Conservation (phyloP, 2,113 vertebrate genomes). For the Bolborhynchus lineola region DNA sequence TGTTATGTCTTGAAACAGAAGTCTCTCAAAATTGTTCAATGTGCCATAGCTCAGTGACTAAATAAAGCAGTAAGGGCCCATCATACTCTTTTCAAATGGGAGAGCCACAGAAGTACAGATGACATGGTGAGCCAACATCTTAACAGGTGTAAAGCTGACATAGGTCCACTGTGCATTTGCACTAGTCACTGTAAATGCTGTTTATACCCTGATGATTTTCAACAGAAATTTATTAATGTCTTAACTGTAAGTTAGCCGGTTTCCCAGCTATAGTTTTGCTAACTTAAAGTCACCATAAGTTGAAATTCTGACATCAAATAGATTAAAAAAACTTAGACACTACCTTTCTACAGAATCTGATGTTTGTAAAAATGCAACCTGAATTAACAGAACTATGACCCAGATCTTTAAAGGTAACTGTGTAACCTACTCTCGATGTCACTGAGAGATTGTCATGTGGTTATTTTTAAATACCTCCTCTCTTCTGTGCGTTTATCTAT, state of each 20-base stretch:
- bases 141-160: neutral
- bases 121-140: accelerated
- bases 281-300: neutral
- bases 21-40: neutral
- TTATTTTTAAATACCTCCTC: neutral
- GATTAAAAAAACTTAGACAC: neutral
- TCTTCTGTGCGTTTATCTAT: neutral
- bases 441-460: neutral
- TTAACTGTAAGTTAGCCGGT: neutral
- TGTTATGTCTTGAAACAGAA: neutral
- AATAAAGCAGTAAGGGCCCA: neutral
- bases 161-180: neutral
- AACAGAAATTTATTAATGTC: neutral
- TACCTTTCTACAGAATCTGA: neutral
- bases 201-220: neutral
- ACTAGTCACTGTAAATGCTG: neutral
- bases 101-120: neutral
- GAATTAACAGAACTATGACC: neutral
- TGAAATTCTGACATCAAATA: neutral
- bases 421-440: neutral
- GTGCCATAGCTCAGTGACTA: neutral
- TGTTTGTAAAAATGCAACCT: neutral
- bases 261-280: neutral
- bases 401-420: neutral
- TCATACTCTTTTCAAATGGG: neutral